Evolutionary conservation across 2,113 vertebrate species (phyloP).

Genomic region (Pholis gunnellus): DNA sequence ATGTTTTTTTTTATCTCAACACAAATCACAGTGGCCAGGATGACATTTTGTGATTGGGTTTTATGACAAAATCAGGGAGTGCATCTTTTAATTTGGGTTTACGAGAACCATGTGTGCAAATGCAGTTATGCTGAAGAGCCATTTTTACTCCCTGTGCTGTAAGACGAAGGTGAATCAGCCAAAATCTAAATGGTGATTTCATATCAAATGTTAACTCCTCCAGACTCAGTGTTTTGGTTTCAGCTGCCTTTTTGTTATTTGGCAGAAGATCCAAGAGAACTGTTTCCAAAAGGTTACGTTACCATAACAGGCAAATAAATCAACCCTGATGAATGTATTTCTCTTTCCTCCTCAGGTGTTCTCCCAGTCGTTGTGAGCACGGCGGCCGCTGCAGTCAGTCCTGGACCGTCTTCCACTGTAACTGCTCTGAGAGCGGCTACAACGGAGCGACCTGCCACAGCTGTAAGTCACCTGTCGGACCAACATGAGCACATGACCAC

Average conservation of each 20-base stretch:
- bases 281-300: background rate
- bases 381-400: constrained; percentile 92
- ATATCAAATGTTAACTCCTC: background rate
- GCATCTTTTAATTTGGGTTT: background rate
- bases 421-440: constrained; percentile 91
- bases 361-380: constrained; percentile 95
- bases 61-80: background rate
- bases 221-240: background rate
- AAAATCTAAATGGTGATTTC: background rate
- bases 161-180: background rate
- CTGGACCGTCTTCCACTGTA: constrained; percentile 92
- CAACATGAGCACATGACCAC: background rate
- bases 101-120: background rate
- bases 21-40: background rate
- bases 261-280: background rate
- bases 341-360: constrained; percentile 83
- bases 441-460: constrained; percentile 92
- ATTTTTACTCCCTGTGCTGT: background rate
- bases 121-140: background rate
- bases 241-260: background rate
- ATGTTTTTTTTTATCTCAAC: background rate
- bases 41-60: background rate
- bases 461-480: constrained; percentile 77
- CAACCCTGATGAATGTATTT: background rate
- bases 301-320: background rate